Conservation (phyloP, 2,797 vertebrate species). For the Discoglossus pictus region DNA sequence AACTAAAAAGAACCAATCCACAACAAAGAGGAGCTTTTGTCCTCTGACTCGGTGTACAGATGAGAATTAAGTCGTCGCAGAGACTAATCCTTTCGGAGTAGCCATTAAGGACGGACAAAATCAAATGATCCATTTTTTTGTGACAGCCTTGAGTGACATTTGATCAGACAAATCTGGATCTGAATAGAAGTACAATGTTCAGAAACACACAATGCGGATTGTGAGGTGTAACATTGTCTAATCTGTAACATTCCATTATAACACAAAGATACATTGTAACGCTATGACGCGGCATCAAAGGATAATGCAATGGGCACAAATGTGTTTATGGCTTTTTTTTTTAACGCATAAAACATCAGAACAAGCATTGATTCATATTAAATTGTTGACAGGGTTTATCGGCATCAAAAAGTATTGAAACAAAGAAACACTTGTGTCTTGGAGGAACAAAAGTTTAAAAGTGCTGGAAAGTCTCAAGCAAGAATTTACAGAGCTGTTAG, state of each 20-base stretch:
- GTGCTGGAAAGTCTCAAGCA: slow-evolving; percentile 25
- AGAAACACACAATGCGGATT: slow-evolving; percentile 40
- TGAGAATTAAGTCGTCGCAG: slow-evolving; percentile 42
- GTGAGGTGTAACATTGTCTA: slow-evolving; percentile 28
- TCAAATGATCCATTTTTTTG: slow-evolving; percentile 47
- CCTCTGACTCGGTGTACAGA: slow-evolving; percentile 31
- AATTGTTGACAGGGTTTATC: slow-evolving; percentile 29
- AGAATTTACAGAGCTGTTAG: slow-evolving; percentile 1
- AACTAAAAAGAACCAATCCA: slow-evolving; percentile 20
- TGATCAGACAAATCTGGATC: slow-evolving; percentile 38
- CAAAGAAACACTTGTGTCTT: slow-evolving; percentile 39
- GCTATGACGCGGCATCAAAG: slow-evolving; percentile 13
- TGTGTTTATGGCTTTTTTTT: slow-evolving; percentile 30
- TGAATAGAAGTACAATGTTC: slow-evolving; percentile 42
- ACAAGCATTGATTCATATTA: slow-evolving; percentile 41
- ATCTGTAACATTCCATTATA: slow-evolving; percentile 23
- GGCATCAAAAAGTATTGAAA: slow-evolving; percentile 32
- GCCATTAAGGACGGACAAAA: too few species aligned
- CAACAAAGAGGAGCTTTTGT: slow-evolving; percentile 46
- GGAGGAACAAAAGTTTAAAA: slow-evolving; percentile 40
- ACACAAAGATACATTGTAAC: slow-evolving; percentile 25
- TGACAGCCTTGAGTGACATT: slow-evolving; percentile 48
- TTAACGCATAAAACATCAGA: slow-evolving; percentile 29
- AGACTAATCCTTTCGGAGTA: slow-evolving; percentile 42
- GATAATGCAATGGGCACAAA: slow-evolving; percentile 13